Evolutionary conservation across 2,888 invertebrate genomes (phyloP), one percentile per base, ranked within the genome.

Genomic region (Invenusta paracnida): DNA sequence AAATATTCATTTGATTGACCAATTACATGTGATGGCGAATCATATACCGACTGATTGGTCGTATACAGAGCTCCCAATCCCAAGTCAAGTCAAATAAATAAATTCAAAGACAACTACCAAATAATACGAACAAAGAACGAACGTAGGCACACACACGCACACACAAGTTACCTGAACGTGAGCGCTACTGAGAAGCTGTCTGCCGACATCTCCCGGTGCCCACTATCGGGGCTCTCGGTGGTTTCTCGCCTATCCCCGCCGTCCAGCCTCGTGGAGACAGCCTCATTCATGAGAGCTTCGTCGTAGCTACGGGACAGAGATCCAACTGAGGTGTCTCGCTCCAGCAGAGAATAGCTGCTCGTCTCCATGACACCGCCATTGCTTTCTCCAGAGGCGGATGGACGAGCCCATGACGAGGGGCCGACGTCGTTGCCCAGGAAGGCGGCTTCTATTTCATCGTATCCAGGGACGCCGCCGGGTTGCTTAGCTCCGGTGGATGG

Each of bases 121-220:
- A n/a, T n/a, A n/a, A n/a, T n/a, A n/a, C n/a, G n/a, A n/a, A n/a
- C n/a, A n/a, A n/a, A n/a, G n/a, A n/a, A n/a, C n/a, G n/a, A n/a
- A n/a, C n/a, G n/a, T n/a, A n/a, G n/a, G n/a, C n/a, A n/a, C n/a
- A n/a, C n/a, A n/a, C n/a, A n/a, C n/a, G n/a, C n/a, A n/a, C n/a
- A n/a, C n/a, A n/a, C n/a, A n/a, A n/a, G n/a, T 73, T 66, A 84
- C 86, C 86, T 84, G 73, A 29, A 85, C 84, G 82, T 86, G 79
- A 86, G 84, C 83, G 81, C 81, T 23, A n/a, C 13, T n/a, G 23
- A 79, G 5, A 23, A 79, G n/a, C 28, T 79, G 23, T 23, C 25
- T 79, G 28, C 13, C 5, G 23, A 27, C 28, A 25, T 27, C 25
- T 79, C 81, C 5, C 81, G 28, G 13, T 29, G 48, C 17, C 48